Evolutionary conservation across 2,888 invertebrate species (phyloP).

Genomic region (Drosophila subsilvestris): DNA sequence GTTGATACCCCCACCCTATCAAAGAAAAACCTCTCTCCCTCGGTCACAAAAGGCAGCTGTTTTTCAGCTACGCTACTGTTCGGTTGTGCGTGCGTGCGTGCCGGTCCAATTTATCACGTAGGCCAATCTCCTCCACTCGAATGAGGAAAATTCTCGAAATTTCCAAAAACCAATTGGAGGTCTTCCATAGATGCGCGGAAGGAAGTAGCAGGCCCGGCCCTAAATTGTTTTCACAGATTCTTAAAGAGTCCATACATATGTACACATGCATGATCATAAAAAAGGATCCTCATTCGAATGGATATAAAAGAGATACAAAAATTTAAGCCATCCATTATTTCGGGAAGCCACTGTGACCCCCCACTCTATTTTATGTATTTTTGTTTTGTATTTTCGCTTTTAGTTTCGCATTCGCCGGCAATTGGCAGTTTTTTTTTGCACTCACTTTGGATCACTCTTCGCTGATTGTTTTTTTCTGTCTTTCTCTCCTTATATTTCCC

Average conservation of each 20-base stretch:
- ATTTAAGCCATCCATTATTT: background rate
- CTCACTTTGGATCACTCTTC: slow-evolving; percentile 29
- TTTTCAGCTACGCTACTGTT: slow-evolving; percentile 8
- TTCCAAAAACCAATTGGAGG: slow-evolving; percentile 17
- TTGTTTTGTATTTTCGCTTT: slow-evolving; percentile 39
- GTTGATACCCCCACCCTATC: background rate
- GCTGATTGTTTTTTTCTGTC: slow-evolving; percentile 19
- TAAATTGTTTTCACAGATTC: background rate
- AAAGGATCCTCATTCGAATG: too few species aligned
- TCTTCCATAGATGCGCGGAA: background rate
- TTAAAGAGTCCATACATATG: background rate
- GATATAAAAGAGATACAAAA: background rate
- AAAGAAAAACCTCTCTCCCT: background rate
- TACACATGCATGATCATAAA: background rate
- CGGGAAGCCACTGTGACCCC: slow-evolving; percentile 2
- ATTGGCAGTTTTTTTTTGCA: slow-evolving; percentile 23
- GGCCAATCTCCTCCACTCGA: slow-evolving; percentile 37
- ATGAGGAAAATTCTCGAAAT: slow-evolving; percentile 12
- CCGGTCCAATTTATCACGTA: slow-evolving; percentile 69
- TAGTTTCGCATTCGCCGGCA: slow-evolving; percentile 44
- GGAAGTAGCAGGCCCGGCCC: background rate
- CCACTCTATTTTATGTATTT: slow-evolving; percentile 15
- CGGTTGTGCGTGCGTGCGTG: slow-evolving; percentile 56
- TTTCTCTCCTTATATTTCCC: slow-evolving; percentile 8
- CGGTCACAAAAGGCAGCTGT: slow-evolving; percentile 26